Evolutionary conservation across 2,113 vertebrate genomes (phyloP).

Genomic region (Leptosomus discolor): DNA sequence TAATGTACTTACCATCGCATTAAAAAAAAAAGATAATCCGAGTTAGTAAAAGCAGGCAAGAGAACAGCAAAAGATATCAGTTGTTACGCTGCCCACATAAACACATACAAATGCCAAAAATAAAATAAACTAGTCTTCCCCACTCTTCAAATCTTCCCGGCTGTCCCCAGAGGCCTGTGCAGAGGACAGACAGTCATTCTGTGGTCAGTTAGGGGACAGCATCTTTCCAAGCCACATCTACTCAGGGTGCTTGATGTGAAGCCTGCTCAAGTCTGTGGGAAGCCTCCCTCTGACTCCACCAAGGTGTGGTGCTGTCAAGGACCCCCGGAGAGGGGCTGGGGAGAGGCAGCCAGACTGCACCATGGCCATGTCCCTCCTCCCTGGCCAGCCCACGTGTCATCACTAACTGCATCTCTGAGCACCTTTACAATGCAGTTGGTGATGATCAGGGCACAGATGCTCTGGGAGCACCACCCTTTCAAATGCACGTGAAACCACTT

Average conservation of each 20-base stretch:
- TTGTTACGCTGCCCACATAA: neutral
- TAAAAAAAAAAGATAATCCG: neutral
- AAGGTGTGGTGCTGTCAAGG: neutral
- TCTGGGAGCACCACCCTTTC: neutral
- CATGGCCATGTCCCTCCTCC: neutral
- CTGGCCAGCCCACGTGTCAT: rapidly evolving
- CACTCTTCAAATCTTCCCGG: neutral
- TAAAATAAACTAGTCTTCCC: neutral
- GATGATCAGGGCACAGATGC: neutral
- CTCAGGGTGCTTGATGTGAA: neutral
- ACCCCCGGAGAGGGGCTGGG: neutral
- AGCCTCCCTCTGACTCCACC: neutral
- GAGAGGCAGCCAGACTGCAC: neutral
- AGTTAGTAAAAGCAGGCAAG: neutral
- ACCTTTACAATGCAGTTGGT: neutral
- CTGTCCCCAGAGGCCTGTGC: neutral
- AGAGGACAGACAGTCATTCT: neutral
- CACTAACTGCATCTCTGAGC: neutral
- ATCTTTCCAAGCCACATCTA: neutral
- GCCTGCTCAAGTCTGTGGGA: neutral
- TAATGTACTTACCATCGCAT: neutral
- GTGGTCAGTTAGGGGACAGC: neutral
- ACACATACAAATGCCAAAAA: neutral
- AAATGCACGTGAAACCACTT: neutral
- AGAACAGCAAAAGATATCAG: neutral